Percentiles rank a stretch among this genome's conserved stretches.
These are phyloP conservation scores for Cheumatopsyche charites DNA, from an alignment of 1,140 invertebrate genomes.

Conservation along the genomic window DNA sequence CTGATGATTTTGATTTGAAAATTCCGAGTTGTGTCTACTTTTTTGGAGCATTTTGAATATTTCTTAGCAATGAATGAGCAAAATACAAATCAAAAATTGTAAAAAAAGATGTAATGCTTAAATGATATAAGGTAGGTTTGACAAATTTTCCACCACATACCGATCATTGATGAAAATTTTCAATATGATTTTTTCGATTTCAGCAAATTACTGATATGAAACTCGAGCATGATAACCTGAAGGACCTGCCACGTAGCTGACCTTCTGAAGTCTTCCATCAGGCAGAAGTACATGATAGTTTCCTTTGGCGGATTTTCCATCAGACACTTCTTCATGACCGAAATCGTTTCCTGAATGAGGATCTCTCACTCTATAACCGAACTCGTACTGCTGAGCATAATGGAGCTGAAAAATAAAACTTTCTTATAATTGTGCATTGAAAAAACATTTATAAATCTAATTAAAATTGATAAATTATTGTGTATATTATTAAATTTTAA, in stretches of 20 bases:
- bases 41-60: too few species aligned
- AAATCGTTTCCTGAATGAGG: constrained; percentile 72
- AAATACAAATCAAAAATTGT: too few species aligned
- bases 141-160: too few species aligned
- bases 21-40: too few species aligned
- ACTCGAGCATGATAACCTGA: constrained; percentile 78
- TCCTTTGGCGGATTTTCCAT: constrained; percentile 70
- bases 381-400: constrained; percentile 75
- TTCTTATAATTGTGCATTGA: too few species aligned
- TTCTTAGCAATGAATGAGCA: too few species aligned
- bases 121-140: too few species aligned
- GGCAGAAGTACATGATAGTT: constrained; percentile 79
- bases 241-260: constrained; percentile 77
- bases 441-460: constrained; percentile 4
- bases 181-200: too few species aligned
- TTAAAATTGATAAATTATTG: neutral
- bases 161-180: too few species aligned
- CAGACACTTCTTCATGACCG: constrained; percentile 71
- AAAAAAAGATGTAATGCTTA: too few species aligned
- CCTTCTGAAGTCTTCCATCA: constrained; percentile 77
- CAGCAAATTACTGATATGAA: constrained; percentile 64
- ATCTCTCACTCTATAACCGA: constrained; percentile 76
- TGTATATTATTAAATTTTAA: neutral
- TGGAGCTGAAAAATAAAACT: constrained; percentile 62
- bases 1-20: too few species aligned